Evolutionary conservation across 2,888 invertebrate species (phyloP), one percentile per base, ranked within the genome.

Genomic region (Amphipyra tragopoginis): DNA sequence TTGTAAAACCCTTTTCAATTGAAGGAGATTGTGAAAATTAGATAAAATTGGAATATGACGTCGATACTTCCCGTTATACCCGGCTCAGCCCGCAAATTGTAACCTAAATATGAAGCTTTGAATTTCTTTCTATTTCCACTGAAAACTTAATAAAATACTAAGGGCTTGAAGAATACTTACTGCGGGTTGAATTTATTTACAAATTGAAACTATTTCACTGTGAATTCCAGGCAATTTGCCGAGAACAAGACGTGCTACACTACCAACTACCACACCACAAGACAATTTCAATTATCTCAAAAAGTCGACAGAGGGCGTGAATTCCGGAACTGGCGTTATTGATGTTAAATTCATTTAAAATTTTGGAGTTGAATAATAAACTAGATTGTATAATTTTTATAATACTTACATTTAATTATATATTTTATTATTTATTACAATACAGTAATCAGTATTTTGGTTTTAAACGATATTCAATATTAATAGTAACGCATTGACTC

Each of bases 241-340:
- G 71, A 84, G 77, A 79, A 82, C 78, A 71, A 83, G 80, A 86
- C 84, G 85, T 86, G 81, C 83, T 80, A 66, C 80, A 80, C 78
- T 85, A 90, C 87, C 86, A 84, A 80, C 78, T 85, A 90, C 87
- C 86, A 84, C 89, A 92, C 90, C 90, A 91, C 92, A 93, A 91
- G 92, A 92, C 91, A 90, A 89, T 85, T 90, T 84, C 81, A 72
- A 67, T 79, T 86, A 83, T 60, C 63, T 57, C 70, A 80, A 75
- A 72, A 66, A 60, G 71, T 69, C 88, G 81, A 77, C 66, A 90
- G 94, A 87, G 90, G 90, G 91, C 91, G 90, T 75, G 72, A 66
- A 66, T 54, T 79, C 85, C 90, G 93, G 93, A 93, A 88, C 81
- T 79, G 64, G 65, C 74, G 72, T 71, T 90, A 91, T 91, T 87